A percentile compares a stretch with the other conserved stretches of the same genome.
phyloP scores from a whole-genome alignment of 2,888 invertebrate genomes.

The Leptopterna dolabrata region DNA sequence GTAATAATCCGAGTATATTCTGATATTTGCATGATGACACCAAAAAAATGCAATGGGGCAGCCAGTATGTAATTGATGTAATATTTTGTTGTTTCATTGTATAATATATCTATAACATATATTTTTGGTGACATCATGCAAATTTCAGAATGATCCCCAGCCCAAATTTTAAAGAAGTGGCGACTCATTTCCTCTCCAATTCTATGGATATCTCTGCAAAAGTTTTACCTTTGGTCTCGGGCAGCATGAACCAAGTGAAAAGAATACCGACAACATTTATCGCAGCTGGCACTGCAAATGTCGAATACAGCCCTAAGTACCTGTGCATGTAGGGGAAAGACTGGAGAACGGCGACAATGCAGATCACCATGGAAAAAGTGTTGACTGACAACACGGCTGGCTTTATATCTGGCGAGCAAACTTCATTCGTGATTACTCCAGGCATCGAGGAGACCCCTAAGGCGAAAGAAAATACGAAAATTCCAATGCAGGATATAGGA shows the following conservation, averaged over 20 bases:
- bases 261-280: slow-evolving; percentile 15
- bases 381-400: not conserved
- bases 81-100: too few relatives aligned
- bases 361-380: not conserved
- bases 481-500: not conserved
- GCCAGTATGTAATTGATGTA: too few relatives aligned
- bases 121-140: too few relatives aligned
- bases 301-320: slow-evolving; percentile 31
- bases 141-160: too few relatives aligned
- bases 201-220: not conserved
- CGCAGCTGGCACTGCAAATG: not conserved
- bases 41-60: too few relatives aligned
- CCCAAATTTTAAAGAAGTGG: too few relatives aligned
- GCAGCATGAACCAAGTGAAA: slow-evolving; percentile 18
- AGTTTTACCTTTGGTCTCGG: slow-evolving; percentile 42
- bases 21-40: too few relatives aligned
- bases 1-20: too few relatives aligned
- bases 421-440: slow-evolving; percentile 6
- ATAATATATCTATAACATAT: too few relatives aligned
- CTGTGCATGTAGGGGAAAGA: slow-evolving; percentile 28
- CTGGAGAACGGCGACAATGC: not conserved
- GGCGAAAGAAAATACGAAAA: slow-evolving; percentile 12
- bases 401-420: not conserved
- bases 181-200: not conserved
- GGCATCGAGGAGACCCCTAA: not conserved